Percentiles rank a stretch among this genome's conserved stretches.
phyloP scores from a whole-genome alignment of 2,113 vertebrate genomes.

The Cacatua alba region DNA sequence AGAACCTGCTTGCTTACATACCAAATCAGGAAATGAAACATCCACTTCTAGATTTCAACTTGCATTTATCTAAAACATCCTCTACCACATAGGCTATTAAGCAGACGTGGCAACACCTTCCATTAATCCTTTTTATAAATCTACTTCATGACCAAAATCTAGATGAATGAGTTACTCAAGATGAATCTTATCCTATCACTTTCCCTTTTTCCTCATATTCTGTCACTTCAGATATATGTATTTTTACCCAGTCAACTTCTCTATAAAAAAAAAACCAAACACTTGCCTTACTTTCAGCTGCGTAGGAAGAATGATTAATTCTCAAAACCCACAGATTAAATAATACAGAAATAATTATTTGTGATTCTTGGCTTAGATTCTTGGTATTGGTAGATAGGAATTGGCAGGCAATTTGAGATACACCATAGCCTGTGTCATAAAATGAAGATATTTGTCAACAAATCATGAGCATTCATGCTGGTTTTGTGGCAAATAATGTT shows the following conservation, averaged over 20 bases:
- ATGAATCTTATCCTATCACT: neutral
- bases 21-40: neutral
- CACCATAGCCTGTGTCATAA: neutral
- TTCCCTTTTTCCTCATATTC: neutral
- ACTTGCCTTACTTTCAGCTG: neutral
- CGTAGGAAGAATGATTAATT: neutral
- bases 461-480: neutral
- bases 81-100: neutral
- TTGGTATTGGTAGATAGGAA: neutral
- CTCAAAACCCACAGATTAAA: neutral
- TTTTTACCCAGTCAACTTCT: neutral
- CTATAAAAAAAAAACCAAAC: neutral
- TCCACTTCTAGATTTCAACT: neutral
- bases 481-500: neutral
- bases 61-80: neutral
- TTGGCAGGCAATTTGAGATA: neutral
- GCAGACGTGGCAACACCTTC: neutral
- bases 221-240: neutral
- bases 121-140: neutral
- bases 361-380: neutral
- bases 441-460: neutral
- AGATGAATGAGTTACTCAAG: neutral
- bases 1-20: neutral
- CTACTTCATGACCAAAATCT: neutral
- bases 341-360: neutral